Base-by-base conservation (phyloP, 2,113 vertebrate genomes). In the Ailurus styani region DNA sequence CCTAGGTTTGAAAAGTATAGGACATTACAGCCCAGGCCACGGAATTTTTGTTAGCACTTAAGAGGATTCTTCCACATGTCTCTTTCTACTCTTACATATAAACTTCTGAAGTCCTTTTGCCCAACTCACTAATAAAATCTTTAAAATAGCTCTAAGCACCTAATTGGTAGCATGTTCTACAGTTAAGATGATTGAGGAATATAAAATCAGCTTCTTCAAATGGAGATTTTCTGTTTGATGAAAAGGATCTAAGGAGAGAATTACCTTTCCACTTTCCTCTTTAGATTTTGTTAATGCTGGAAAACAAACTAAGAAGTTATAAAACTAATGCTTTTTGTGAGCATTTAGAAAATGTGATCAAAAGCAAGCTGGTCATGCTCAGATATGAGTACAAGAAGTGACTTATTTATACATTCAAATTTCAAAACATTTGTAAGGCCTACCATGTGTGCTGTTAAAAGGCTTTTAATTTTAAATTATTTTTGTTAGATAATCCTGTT, bases 401-500 rank as follows among this genome's bases (percentile, higher is more conserved):
- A 88, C 40, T 97, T 98, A 95, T 96, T 97, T 97, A 89, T 94
- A 88, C 57, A 92, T 96, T 89, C 84, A 64, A n/a, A 93, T 97
- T 97, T 95, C 75, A 96, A 88, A 95, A 95, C 40, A 62, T 90
- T 96, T 93, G 54, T 91, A 93, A 98, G 86, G n/a, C 50, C 45
- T 91, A 87, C 92, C 96, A 96, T 97, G 88, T 97, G 84, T 96
- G 62, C 66, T 79, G 42, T 95, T 98, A 87, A 93, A 98, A 97
- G 27, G 7, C 57, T 96, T 98, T 98, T 50, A 97, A 40, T 97
- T 98, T 96, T 78, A 96, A 97, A 94, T 91, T 62, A 97, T 98
- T 96, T 97, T 95, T 98, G 97, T 96, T 57, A 96, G 90, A 98
- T 97, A 98, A 97, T 96, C 50, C 50, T 17, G 40, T 95, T 96